Percentiles rank a stretch among this genome's conserved stretches.
Conservation (phyloP, 2,797 vertebrate species). For the Coregonus ussuriensis region DNA sequence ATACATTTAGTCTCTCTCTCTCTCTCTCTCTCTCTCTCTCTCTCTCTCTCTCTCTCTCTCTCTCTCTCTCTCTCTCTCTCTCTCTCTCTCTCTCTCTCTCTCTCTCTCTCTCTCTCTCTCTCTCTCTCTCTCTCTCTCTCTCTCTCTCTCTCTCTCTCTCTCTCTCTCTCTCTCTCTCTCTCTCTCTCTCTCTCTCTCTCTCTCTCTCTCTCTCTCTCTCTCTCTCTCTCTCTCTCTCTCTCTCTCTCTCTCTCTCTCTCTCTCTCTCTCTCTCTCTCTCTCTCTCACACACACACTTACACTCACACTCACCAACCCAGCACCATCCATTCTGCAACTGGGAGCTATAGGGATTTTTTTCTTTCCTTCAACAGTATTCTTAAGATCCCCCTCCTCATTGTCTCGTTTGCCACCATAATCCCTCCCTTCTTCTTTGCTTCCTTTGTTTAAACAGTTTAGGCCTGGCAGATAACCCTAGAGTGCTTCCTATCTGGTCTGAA, state of each 20-base stretch:
- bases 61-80: conserved; percentile 50
- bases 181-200: too few relatives aligned
- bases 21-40: background rate
- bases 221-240: too few relatives aligned
- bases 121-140: too few relatives aligned
- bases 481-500: conserved; percentile 71
- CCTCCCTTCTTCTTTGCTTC: conserved; percentile 62
- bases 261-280: conserved; percentile 35
- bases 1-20: conserved; percentile 77
- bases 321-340: conserved; percentile 69
- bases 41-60: background rate
- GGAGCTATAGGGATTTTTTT: conserved; percentile 29
- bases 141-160: background rate
- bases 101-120: conserved; percentile 36
- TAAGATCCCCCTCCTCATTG: conserved; percentile 43
- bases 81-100: conserved; percentile 16
- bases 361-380: conserved; percentile 4
- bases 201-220: background rate
- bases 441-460: conserved; percentile 71
- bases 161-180: too few relatives aligned
- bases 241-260: conserved; percentile 52
- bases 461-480: conserved; percentile 69
- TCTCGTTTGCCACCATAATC: conserved; percentile 66
- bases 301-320: conserved; percentile 23
- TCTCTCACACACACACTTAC: conserved; percentile 36